Base-by-base conservation (phyloP, 2,888 invertebrate genomes). In the Tipula lateralis region DNA sequence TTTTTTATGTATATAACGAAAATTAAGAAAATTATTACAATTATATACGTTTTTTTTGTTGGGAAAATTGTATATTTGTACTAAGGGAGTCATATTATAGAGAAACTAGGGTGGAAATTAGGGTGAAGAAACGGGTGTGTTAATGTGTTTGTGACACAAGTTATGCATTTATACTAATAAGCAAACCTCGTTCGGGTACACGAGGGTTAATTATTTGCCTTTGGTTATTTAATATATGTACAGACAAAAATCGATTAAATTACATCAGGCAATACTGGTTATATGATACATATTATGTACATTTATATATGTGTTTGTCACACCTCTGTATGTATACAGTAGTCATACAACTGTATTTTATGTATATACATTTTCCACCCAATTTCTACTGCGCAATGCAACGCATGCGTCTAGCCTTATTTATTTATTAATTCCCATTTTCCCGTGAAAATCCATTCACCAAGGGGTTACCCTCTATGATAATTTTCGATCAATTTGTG, bases 11-110 rank as follows among this genome's bases (percentile, higher is more conserved):
- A 80, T 80, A 13, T 13, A 19, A 66, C 24, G 24, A 66, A 66
- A 66, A 66, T 66, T 66, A 66, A 66, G 66, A 66, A 66, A 66
- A 66, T 66, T 66, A 24, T 66, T 66, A 66, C 66, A 66, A 66
- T 66, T 66, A 66, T 66, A 66, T 66, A 66, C 19, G 66, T 24
- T 24, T 19, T 66, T 66, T 66, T 50, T 50, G 16, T 50, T 50
- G 24, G 66, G 24, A 66, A 66, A 66, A 66, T 24, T 66, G 66
- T 66, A 66, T 66, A 66, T 66, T 66, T 66, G 66, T 66, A 66
- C 24, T 24, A 66, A 66, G 66, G 66, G 66, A 66, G 66, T 24
- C 19, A 66, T 66, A 24, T 66, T 66, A 24, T 66, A 66, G 16
- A 32, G 13, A 24, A 66, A 66, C 66, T 24, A 66, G 66, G 66